Evolutionary conservation across 2,797 vertebrate species (phyloP).

Genomic region (Squalus acanthias): DNA sequence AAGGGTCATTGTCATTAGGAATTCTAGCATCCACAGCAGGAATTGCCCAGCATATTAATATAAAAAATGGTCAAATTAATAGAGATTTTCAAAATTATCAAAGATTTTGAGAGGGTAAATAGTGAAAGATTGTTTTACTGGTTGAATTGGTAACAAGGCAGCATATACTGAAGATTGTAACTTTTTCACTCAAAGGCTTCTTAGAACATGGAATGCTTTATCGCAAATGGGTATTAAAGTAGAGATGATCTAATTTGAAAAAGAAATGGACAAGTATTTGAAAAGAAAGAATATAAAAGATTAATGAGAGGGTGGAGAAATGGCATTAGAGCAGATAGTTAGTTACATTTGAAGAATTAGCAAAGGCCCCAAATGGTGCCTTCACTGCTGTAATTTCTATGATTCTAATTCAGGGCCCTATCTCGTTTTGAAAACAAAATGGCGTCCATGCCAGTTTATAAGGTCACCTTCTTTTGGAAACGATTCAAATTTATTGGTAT

Average conservation of each 20-base stretch:
- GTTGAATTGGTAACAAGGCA: background rate
- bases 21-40: background rate
- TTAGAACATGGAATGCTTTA: background rate
- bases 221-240: background rate
- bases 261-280: background rate
- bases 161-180: background rate
- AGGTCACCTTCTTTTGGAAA: background rate
- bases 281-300: background rate
- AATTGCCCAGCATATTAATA: background rate
- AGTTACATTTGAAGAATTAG: background rate
- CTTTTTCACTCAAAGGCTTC: background rate
- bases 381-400: background rate
- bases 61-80: slow-evolving; percentile 4
- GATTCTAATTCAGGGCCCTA: background rate
- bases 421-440: background rate
- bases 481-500: background rate
- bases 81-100: background rate
- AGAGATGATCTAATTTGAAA: background rate
- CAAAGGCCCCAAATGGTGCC: background rate
- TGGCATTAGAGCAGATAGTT: background rate
- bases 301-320: background rate
- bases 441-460: background rate
- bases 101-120: background rate
- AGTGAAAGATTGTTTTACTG: background rate
- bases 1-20: background rate